Percentiles rank a stretch among this genome's conserved stretches.
Conservation (phyloP, 2,797 vertebrate genomes). For the Tragopan temminckii region DNA sequence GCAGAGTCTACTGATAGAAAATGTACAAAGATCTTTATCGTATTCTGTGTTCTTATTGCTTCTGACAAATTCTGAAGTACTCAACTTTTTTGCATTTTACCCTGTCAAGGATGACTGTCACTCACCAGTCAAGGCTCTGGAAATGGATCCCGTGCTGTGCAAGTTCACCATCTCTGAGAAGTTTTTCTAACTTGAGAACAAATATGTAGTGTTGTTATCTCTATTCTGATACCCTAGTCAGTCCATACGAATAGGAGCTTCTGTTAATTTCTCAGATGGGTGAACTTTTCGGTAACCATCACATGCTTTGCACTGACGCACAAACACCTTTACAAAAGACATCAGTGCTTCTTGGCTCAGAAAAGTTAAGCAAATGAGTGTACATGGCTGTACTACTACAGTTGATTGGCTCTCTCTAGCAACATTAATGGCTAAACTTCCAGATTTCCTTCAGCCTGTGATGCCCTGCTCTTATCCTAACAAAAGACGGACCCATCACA, state of each 20-base stretch:
- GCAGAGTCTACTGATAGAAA: not conserved
- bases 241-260: not conserved
- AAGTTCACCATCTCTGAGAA: not conserved
- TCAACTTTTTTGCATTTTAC: not conserved
- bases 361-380: not conserved
- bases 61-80: not conserved
- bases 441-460: not conserved
- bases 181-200: not conserved
- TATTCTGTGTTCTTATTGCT: not conserved
- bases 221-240: not conserved
- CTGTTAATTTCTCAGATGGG: not conserved
- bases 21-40: not conserved
- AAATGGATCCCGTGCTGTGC: not conserved
- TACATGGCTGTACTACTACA: not conserved
- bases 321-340: not conserved
- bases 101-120: not conserved
- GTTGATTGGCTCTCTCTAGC: not conserved
- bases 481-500: rapidly evolving
- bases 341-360: not conserved
- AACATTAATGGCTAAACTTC: not conserved
- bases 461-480: not conserved
- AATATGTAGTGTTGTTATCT: not conserved
- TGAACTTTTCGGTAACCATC: not conserved
- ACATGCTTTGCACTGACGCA: not conserved
- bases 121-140: not conserved